These are phyloP conservation scores for Smittia sp. DNA, from an alignment of 2,888 invertebrate species.

Conservation along the genomic window DNA sequence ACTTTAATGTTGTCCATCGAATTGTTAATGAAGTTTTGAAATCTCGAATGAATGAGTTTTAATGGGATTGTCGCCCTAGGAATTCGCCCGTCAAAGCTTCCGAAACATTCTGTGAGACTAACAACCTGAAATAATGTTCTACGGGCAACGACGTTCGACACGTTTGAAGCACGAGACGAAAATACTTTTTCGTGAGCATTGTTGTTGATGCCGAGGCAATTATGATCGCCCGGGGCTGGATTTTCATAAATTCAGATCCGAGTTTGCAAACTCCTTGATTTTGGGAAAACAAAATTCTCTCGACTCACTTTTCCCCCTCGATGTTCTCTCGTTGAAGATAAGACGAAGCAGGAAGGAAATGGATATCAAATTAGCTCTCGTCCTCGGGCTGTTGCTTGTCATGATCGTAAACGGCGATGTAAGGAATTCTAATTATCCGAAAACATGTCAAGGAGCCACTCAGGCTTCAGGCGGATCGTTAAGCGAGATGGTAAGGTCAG, in stretches of 20 bases:
- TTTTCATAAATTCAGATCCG: neutral
- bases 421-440: neutral
- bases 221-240: neutral
- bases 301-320: too few species aligned
- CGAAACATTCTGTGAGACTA: too few species aligned
- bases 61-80: too few species aligned
- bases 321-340: too few species aligned
- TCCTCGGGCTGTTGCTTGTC: neutral
- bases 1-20: too few species aligned
- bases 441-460: neutral
- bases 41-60: too few species aligned
- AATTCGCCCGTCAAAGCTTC: too few species aligned
- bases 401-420: neutral
- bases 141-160: too few species aligned
- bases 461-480: slow-evolving; percentile 7
- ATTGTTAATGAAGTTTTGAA: too few species aligned
- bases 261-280: neutral
- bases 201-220: neutral
- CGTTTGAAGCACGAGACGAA: neutral
- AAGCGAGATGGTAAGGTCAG: neutral
- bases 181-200: neutral
- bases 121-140: too few species aligned
- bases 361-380: slow-evolving; percentile 5
- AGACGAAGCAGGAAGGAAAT: neutral
- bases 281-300: too few species aligned